These are phyloP conservation scores for Drosophila histrio DNA, from an alignment of 2,888 invertebrate genomes.

Conservation along the genomic window DNA sequence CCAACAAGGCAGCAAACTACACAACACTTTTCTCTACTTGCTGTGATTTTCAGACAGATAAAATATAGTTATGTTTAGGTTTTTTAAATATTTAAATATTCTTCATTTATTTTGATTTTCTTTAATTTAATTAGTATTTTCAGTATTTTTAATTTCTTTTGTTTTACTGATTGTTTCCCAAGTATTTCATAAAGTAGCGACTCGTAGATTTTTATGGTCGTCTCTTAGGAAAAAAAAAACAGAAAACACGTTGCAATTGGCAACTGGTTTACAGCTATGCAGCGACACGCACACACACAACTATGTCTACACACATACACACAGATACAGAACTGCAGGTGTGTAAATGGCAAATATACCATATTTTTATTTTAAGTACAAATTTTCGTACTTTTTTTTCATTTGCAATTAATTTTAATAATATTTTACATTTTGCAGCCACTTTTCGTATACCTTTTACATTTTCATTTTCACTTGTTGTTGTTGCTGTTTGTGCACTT, in stretches of 20 bases:
- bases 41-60: too few species aligned
- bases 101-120: neutral
- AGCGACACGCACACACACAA: constrained; percentile 49
- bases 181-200: constrained; percentile 4
- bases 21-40: too few species aligned
- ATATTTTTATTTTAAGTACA: constrained; percentile 37
- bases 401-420: constrained; percentile 34
- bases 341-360: constrained; percentile 66
- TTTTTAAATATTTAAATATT: neutral
- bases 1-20: constrained; percentile 60
- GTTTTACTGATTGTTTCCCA: neutral
- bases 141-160: neutral
- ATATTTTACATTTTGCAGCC: constrained; percentile 24
- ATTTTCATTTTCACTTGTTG: constrained; percentile 49
- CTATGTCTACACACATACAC: constrained; percentile 6
- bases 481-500: constrained; percentile 55
- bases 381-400: constrained; percentile 13
- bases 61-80: too few species aligned
- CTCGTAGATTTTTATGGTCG: constrained; percentile 28
- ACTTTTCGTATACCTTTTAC: constrained; percentile 65
- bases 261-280: constrained; percentile 79
- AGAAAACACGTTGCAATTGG: constrained; percentile 75
- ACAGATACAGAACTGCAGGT: constrained; percentile 58
- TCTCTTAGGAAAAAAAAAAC: constrained; percentile 49
- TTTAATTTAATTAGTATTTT: neutral